Evolutionary conservation across 1,140 invertebrate genomes (phyloP).

Genomic region (Delia radicum): DNA sequence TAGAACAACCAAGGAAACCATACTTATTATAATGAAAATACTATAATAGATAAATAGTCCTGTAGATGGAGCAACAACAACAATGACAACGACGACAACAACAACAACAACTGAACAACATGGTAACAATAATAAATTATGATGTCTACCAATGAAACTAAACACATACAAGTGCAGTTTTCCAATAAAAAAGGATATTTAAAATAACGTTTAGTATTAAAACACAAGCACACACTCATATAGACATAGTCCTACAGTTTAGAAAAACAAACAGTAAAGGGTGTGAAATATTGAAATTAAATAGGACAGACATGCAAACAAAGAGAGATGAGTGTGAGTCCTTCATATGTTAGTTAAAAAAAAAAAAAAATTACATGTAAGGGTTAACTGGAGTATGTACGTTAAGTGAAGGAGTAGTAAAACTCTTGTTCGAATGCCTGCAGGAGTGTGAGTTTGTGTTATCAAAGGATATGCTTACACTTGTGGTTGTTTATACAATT

Average conservation of each 20-base stretch:
- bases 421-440: background rate
- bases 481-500: background rate
- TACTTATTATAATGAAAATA: background rate
- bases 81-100: background rate
- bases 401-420: no score
- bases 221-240: background rate
- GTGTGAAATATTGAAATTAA: slow-evolving; percentile 12
- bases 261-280: slow-evolving; percentile 1
- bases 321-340: background rate
- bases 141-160: background rate
- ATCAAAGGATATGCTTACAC: slow-evolving; percentile 15
- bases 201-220: background rate
- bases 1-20: background rate
- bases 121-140: background rate
- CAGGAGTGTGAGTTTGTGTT: background rate
- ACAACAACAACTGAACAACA: background rate
- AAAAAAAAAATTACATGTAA: no score
- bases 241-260: background rate
- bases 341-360: no score
- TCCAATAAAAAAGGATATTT: background rate
- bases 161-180: slow-evolving; percentile 7
- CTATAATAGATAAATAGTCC: background rate
- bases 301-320: background rate
- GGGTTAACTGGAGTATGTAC: background rate
- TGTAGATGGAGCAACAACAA: background rate